These are phyloP conservation scores for Labrus mixtus DNA, from an alignment of 2,113 vertebrate genomes.

Conservation along the genomic window DNA sequence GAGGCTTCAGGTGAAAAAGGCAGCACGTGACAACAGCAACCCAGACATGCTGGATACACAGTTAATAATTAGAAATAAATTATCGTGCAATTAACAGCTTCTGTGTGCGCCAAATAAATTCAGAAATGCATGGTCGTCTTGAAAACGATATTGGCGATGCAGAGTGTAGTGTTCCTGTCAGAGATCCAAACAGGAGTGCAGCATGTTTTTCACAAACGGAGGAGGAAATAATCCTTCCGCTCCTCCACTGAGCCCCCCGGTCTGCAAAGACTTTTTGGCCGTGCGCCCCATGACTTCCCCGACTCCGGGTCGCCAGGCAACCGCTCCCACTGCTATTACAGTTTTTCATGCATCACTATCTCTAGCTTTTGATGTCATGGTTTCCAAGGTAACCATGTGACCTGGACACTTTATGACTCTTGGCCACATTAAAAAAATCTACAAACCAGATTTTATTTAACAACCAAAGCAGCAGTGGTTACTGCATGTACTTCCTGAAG, in stretches of 20 bases:
- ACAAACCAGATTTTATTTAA: not conserved
- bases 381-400: slow-evolving; percentile 85
- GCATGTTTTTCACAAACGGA: not conserved
- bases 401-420: slow-evolving; percentile 84
- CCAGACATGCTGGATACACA: not conserved
- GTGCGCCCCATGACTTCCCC: slow-evolving; percentile 84
- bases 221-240: slow-evolving; percentile 49
- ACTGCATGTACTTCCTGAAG: not conserved
- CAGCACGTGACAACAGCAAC: slow-evolving; percentile 11
- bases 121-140: slow-evolving; percentile 6
- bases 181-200: slow-evolving; percentile 18
- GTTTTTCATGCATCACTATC: slow-evolving; percentile 90
- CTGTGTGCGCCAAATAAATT: not conserved
- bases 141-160: not conserved
- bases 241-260: slow-evolving; percentile 73
- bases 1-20: slow-evolving; percentile 11
- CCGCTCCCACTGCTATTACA: slow-evolving; percentile 82
- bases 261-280: slow-evolving; percentile 82
- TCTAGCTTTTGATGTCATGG: slow-evolving; percentile 42
- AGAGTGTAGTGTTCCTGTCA: not conserved
- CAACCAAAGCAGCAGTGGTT: not conserved
- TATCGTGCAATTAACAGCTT: slow-evolving; percentile 15
- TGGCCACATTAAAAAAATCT: slow-evolving; percentile 13
- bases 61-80: slow-evolving; percentile 31
- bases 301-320: slow-evolving; percentile 87